Evolutionary conservation across 2,888 invertebrate genomes (phyloP), one percentile per base, ranked within the genome.

Genomic region (Homarus gammarus): DNA sequence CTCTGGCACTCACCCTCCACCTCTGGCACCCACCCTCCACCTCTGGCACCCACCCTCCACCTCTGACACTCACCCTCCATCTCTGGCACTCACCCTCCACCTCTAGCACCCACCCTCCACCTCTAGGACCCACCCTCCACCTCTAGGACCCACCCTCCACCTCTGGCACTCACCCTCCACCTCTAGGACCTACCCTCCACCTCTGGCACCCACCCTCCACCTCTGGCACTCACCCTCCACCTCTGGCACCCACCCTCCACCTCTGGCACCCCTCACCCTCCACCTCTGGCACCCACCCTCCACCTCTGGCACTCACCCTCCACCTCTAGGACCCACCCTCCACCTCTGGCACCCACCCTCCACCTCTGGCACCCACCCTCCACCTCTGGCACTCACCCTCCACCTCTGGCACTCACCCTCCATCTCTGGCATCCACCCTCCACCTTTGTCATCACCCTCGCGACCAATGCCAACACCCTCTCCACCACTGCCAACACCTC

Each of bases 81-180:
- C 75, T 85, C 72, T 49, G 64, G 8, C 40, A 18, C 68, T 38
- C 64, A 22, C 68, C 64, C 81, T 38, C 68, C 10, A n/a, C 10
- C 33, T 64, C 40, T 81, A 40, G 36, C 38, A 22, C 40, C 61
- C 40, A 64, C 64, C 64, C 61, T 33, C 61, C 31, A 51, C 18
- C 33, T 31, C 72, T 31, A 36, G 12, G n/a, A 33, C 68, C 36
- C 36, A 5, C 40, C 68, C 40, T 12, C 27, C 33, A 27, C 40
- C 31, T 44, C 49, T 70, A 2, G 10, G 31, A 18, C 49, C 33
- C 49, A 31, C 70, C 33, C 70, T 44, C 49, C 33, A 36, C 33
- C 83, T 68, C 61, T 70, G 70, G 70, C 33, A 44, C 64, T 72
- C 68, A 27, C 49, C 51, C 83, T 51, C 68, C 83, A 82, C 44